Conservation (phyloP, 2,888 invertebrate species). For the Camptogramma bilineatum region DNA sequence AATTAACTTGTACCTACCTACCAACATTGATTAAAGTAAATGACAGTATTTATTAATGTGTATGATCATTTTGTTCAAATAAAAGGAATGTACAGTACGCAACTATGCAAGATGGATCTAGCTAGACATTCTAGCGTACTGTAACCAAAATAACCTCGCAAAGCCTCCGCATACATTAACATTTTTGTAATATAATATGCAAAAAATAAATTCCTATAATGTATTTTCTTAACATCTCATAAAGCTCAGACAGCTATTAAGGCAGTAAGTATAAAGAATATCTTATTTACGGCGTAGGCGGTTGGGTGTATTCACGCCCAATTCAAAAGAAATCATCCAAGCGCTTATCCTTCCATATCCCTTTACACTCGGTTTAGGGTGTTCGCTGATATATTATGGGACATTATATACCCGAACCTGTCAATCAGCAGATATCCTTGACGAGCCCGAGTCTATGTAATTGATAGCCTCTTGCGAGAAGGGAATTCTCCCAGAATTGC, state of each 20-base stretch:
- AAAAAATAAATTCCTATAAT: conserved; percentile 29
- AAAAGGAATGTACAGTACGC: no score
- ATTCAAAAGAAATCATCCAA: conserved; percentile 62
- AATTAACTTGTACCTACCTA: conserved; percentile 21
- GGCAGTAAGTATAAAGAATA: conserved; percentile 47
- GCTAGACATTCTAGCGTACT: no score
- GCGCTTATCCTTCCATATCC: conserved; percentile 64
- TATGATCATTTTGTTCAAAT: no score
- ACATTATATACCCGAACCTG: conserved; percentile 64
- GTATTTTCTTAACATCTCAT: conserved; percentile 41
- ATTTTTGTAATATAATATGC: conserved; percentile 30
- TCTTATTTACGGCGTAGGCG: conserved; percentile 56
- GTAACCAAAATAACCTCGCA: conserved; percentile 21
- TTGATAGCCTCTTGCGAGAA: conserved; percentile 65
- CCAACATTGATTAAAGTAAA: no score
- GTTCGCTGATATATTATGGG: conserved; percentile 54
- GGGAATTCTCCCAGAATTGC: conserved; percentile 48
- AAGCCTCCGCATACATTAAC: conserved; percentile 10
- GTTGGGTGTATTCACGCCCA: conserved; percentile 57
- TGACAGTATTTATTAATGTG: no score
- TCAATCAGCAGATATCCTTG: conserved; percentile 72
- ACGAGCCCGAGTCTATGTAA: conserved; percentile 63
- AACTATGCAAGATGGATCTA: no score
- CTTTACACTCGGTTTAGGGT: conserved; percentile 60
- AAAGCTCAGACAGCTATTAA: conserved; percentile 46